These are phyloP conservation scores for Athene noctua DNA, from an alignment of 2,113 vertebrate genomes.

Conservation along the genomic window DNA sequence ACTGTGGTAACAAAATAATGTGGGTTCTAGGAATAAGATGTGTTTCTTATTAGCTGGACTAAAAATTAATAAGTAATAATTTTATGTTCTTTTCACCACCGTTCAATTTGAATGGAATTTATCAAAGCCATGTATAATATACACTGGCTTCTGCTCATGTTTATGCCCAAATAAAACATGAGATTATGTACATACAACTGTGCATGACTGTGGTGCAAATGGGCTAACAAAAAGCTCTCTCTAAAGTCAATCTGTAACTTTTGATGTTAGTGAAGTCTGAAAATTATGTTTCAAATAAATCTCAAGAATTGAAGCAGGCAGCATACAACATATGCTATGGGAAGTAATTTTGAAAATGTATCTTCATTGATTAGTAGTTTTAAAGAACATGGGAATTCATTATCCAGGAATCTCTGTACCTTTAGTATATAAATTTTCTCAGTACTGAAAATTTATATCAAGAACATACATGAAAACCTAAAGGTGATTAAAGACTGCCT, in stretches of 20 bases:
- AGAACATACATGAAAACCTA: neutral
- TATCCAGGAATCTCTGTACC: neutral
- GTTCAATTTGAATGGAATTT: neutral
- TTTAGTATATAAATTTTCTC: neutral
- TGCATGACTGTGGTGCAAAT: neutral
- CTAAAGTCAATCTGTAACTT: neutral
- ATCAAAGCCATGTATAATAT: neutral
- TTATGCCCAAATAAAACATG: neutral
- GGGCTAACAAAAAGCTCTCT: neutral
- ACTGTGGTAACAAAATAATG: neutral
- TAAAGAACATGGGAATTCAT: conserved; percentile 14
- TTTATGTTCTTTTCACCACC: neutral
- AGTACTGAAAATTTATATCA: neutral
- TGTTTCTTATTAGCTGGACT: neutral
- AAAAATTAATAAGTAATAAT: neutral
- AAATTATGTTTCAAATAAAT: conserved; percentile 21
- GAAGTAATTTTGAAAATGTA: conserved; percentile 16
- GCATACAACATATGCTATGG: neutral
- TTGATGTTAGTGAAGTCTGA: neutral
- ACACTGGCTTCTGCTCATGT: neutral
- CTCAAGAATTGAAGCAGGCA: neutral
- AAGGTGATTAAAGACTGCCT: conserved; percentile 16
- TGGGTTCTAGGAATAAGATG: neutral
- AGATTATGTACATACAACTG: neutral
- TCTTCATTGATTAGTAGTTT: conserved; percentile 3